These are phyloP conservation scores for Asbolus verrucosus DNA, from an alignment of 1,140 invertebrate species.

Conservation along the genomic window DNA sequence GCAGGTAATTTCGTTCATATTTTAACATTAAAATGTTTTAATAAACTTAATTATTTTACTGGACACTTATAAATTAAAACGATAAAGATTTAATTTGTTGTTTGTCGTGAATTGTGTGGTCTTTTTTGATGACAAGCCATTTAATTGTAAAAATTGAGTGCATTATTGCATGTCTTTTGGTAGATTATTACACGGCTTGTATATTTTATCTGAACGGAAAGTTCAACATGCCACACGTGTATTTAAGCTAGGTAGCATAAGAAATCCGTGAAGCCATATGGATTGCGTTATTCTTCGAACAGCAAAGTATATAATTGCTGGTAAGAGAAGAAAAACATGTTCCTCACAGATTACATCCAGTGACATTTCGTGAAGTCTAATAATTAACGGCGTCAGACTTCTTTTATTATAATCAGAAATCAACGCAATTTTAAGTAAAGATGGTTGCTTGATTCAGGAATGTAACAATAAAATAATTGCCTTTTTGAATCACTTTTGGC, in stretches of 20 bases:
- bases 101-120: not conserved
- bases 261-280: not conserved
- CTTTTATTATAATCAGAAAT: no score
- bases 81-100: not conserved
- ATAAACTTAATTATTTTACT: no score
- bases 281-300: conserved; percentile 7
- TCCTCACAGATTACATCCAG: not conserved
- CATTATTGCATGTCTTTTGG: conserved; percentile 14
- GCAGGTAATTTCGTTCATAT: no score
- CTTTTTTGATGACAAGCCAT: conserved; percentile 9
- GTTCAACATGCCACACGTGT: conserved; percentile 16
- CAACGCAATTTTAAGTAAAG: no score
- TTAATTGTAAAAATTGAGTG: conserved; percentile 6
- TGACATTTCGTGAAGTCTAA: no score
- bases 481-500: no score
- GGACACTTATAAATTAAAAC: no score
- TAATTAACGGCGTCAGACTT: no score
- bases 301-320: not conserved
- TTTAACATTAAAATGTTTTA: no score
- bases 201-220: not conserved
- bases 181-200: not conserved
- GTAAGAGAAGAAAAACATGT: not conserved
- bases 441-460: no score
- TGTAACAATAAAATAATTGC: no score
- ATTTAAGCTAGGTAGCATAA: not conserved